These are phyloP conservation scores for Acomys russatus DNA, from an alignment of 2,797 vertebrate species.

Conservation along the genomic window DNA sequence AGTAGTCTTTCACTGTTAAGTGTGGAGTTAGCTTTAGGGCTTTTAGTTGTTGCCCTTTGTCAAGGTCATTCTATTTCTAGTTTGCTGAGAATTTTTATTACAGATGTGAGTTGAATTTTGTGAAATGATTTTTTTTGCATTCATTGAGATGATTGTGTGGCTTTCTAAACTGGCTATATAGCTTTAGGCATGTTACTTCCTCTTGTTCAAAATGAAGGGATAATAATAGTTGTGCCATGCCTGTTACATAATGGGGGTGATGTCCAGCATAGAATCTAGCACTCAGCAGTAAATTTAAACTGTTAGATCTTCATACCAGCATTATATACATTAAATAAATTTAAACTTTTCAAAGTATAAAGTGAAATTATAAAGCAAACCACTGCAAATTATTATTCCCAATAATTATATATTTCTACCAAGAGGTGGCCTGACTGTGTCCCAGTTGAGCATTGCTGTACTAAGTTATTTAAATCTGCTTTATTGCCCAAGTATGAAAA, in stretches of 20 bases:
- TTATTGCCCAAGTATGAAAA: conserved; percentile 34
- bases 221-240: conserved; percentile 12
- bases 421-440: background rate
- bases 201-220: background rate
- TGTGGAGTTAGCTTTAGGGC: background rate
- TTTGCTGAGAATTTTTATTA: conserved; percentile 50
- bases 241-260: conserved; percentile 16
- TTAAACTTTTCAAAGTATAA: conserved; percentile 22
- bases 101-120: conserved; percentile 35
- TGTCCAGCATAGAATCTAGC: background rate
- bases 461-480: conserved; percentile 37
- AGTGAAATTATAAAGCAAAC: background rate
- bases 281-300: conserved; percentile 34
- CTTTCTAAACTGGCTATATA: background rate
- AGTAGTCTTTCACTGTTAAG: background rate
- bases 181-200: conserved; percentile 5
- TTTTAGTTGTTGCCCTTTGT: conserved; percentile 13
- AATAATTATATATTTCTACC: conserved; percentile 6
- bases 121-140: conserved; percentile 23
- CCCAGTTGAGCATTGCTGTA: background rate
- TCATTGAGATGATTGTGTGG: conserved; percentile 44
- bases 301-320: background rate
- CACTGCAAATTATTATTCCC: conserved; percentile 2
- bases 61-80: conserved; percentile 33
- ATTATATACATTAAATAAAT: conserved; percentile 28